Conservation (phyloP, 2,888 invertebrate species). For the Pristionchus fissidentatus region DNA sequence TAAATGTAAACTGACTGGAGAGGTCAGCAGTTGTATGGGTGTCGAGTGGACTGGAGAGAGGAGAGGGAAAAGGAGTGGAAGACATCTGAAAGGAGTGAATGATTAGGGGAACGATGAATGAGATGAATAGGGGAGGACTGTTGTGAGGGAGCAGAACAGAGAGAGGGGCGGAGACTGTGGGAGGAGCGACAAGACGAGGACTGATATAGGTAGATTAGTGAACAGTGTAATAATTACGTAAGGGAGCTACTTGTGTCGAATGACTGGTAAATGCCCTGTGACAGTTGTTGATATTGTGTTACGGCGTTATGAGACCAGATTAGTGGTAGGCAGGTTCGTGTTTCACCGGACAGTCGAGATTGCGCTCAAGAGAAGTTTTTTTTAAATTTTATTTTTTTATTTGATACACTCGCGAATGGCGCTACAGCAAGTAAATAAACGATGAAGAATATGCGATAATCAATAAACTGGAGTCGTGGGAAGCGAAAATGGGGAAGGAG, state of each 20-base stretch:
- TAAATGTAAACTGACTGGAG: too few relatives aligned
- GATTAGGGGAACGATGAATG: not conserved
- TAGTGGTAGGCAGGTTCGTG: too few relatives aligned
- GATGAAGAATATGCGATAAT: too few relatives aligned
- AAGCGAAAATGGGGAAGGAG: not conserved
- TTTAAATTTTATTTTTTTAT: too few relatives aligned
- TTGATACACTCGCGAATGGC: too few relatives aligned
- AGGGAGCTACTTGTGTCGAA: slow-evolving; percentile 4
- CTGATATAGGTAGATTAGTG: not conserved
- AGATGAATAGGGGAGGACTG: not conserved
- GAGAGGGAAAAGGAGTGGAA: not conserved
- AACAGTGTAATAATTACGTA: slow-evolving; percentile 2
- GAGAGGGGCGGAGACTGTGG: not conserved
- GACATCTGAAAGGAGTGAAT: not conserved
- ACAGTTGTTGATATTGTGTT: not conserved
- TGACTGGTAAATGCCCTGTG: not conserved
- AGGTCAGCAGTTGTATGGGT: not conserved
- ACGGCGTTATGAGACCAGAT: too few relatives aligned
- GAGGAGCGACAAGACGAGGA: not conserved
- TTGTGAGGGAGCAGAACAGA: not conserved
- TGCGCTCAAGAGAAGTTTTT: too few relatives aligned
- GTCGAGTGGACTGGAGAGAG: not conserved
- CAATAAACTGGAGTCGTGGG: too few relatives aligned
- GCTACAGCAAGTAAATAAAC: too few relatives aligned
- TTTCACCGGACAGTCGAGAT: too few relatives aligned